Evolutionary conservation across 2,888 invertebrate genomes (phyloP), one percentile per base, ranked within the genome.

Genomic region (Xestia ashworthii): DNA sequence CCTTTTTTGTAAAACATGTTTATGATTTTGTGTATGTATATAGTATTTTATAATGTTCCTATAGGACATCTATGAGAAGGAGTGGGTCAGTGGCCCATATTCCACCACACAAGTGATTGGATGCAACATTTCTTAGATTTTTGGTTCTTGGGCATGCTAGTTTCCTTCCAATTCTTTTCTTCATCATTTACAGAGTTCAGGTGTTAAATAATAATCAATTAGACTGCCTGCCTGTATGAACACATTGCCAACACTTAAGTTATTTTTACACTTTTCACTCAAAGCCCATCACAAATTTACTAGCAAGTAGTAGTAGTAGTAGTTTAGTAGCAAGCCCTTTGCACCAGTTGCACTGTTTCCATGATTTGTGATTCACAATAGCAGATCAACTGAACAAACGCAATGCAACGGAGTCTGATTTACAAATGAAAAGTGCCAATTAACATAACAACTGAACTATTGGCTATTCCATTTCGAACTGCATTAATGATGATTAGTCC

Each of bases 401-500:
- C 22, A 72, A 78, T 25, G 41, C 41, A 73, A 76, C 5, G 6
- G 22, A 76, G 8, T 55, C 62, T n/a, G n/a, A 78, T 62, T 70
- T 75, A 25, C 58, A 62, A 81, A 80, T 78, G 66, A 83, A 83
- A 80, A 76, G 55, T 74, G 32, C 16, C 65, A 77, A 81, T 84
- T 81, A 81, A 62, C 70, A 44, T 72, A 73, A 75, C 64, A 58
- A 25, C 65, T 78, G 73, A 70, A 69, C 68, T 75, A 81, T 76
- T 78, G 41, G 65, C 69, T 69, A 83, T 82, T 75, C 75, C 69
- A 66, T 78, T 81, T 58, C 73, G 76, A 67, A 65, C 58, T 60
- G 38, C n/a, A 50, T 46, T 82, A 78, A 76, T 77, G 75, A 81
- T 84, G 74, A 88, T 87, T 80, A 81, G 68, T 69, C 64, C 71